Percentiles rank a stretch among this genome's conserved stretches.
Evolutionary conservation across 2,888 invertebrate species (phyloP).

Genomic region (Limulus polyphemus): DNA sequence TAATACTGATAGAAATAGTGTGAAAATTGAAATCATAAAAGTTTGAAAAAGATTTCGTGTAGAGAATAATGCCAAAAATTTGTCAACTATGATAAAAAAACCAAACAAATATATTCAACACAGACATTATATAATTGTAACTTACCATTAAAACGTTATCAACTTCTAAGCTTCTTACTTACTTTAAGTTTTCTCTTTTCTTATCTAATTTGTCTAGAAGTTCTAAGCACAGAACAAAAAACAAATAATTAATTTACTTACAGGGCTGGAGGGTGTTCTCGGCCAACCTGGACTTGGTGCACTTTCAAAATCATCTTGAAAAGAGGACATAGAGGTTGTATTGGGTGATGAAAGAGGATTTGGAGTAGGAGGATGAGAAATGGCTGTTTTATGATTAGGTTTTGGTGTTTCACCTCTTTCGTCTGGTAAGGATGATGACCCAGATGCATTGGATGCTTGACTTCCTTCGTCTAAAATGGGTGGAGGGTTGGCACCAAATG

Average conservation of each 20-base stretch:
- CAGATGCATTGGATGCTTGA: conserved; percentile 55
- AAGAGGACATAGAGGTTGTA: conserved; percentile 59
- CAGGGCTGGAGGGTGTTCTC: conserved; percentile 81
- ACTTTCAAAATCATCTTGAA: conserved; percentile 58
- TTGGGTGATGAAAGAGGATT: conserved; percentile 76
- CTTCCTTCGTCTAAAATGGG: conserved; percentile 44
- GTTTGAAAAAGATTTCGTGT: no score
- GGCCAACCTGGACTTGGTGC: conserved; percentile 61
- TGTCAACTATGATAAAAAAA: no score
- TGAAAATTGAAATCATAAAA: no score
- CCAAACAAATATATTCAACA: no score
- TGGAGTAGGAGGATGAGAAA: conserved; percentile 65
- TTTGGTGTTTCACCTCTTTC: conserved; percentile 35
- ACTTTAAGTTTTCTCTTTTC: no score
- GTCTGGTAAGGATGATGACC: conserved; percentile 63
- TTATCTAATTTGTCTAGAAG: no score
- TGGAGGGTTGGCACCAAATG: conserved; percentile 21
- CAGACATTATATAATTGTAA: no score
- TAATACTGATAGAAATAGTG: no score
- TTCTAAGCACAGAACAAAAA: no score
- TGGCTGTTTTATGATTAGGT: conserved; percentile 24
- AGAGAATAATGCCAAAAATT: no score
- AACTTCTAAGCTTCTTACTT: no score
- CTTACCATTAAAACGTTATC: no score
- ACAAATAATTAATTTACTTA: conserved; percentile 43